Evolutionary conservation across 2,797 vertebrate species (phyloP), one percentile per base, ranked within the genome.

Genomic region (Nothura maculosa): DNA sequence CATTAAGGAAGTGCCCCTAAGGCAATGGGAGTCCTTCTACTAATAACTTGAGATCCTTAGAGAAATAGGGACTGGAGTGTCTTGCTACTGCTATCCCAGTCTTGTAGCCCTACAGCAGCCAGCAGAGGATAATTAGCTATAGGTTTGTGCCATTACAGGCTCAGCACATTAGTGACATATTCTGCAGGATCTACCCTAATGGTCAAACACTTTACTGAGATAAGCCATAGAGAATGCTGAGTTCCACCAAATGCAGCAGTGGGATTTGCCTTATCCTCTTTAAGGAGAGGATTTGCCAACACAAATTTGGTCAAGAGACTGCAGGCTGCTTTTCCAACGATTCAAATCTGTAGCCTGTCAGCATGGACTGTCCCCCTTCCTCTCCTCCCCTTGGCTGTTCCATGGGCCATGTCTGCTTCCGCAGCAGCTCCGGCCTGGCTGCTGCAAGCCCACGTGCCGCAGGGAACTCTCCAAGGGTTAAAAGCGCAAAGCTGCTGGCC

Each of bases 291-390:
- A 45, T 85, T 87, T 70, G 63, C 70, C 60, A 70, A 60, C 60
- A 79, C 24, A 68, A 43, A 91, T 69, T 78, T 85, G 63, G 63
- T 67, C 63, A 70, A 67, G 81, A 60, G 64, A 75, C n/a, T 85
- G 63, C 7, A 18, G 62, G 34, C 60, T 85, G 47, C 58, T 32
- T 34, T 64, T 38, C 36, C 28, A 87, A 38, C 25, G 57, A 22
- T 54, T 76, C 18, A 32, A 20, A 38, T 55, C 17, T 77, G 43
- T 73, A 84, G 75, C 40, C 50, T 43, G 25, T n/a, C 28, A 18
- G 6, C 1, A 11, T 16, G n/a, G 28, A 45, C 3, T 54, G 25
- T 30, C 28, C 30, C 28, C 52, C 52, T 58, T 22, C 4, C 19
- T 89, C 27, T 34, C 17, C 16, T 8, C 21, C 6, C 69, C 50